Evolutionary conservation across 1,140 invertebrate species (phyloP), one percentile per base, ranked within the genome.

Genomic region (Atta cephalotes): DNA sequence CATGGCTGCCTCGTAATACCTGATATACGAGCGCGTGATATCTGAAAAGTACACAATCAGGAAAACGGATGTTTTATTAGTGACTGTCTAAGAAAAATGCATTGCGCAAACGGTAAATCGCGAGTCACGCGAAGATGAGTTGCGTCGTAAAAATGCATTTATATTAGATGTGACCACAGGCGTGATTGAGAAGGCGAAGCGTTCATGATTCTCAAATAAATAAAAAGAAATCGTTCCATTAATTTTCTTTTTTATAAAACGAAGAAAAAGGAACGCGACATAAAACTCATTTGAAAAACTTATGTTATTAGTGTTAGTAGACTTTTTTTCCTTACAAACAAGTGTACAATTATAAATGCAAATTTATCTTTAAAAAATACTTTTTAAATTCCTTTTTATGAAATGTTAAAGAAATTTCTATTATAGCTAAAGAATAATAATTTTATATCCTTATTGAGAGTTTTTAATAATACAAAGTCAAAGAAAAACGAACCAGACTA

Each of bases 1-100:
- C 45, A 62, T 71, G n/a, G 90, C 90, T 62, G 77, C 74, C 68
- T 89, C 86, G 70, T 91, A 91, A 25, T 91, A 89, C 18, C 79
- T 79, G 68, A 91, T 91, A 84, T 91, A 91, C 53, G 90, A 91
- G 35, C 71, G 88, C 39, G 86, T 91, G 71, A 91, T 91, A 80
- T 84, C 90, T 91, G 88, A 62, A 91, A 91, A 74, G 16, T 65
- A 80, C 5, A 77, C 25, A 5, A 2, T 53, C 10, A 39, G n/a
- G 25, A 86, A 45, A 51, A 80, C n/a, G 12, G 31, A 66, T 35
- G n/a, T 90, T 63, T 28, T 45, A 63, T 86, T 74, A 78, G 53
- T 72, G 49, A 3, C 28, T 25, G 49, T 68, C 21, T 49, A 68
- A n/a, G 28, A 82, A 81, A 14, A 60, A 86, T 70, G 18, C 21